Evolutionary conservation across 2,113 vertebrate species (phyloP).

Genomic region (Oncorhynchus masou): DNA sequence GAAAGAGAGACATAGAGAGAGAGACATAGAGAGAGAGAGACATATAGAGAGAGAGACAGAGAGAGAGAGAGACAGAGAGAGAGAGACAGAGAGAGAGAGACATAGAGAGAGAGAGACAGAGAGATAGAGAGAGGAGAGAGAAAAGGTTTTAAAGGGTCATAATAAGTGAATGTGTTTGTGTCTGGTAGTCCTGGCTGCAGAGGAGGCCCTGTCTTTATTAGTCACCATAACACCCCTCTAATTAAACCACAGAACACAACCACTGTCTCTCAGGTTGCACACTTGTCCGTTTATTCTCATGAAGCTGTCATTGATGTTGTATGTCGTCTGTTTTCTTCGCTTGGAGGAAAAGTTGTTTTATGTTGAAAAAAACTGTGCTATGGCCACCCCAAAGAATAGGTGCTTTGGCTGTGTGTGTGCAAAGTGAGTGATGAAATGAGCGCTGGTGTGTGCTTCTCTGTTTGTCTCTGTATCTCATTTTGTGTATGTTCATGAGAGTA

Average conservation of each 20-base stretch:
- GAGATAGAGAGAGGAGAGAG: neutral
- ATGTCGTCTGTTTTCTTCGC: constrained; percentile 13
- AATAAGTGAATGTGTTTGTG: too few species aligned
- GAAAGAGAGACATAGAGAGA: too few species aligned
- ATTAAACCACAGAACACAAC: too few species aligned
- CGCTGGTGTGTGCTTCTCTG: neutral
- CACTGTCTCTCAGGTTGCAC: constrained; percentile 1
- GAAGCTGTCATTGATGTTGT: constrained; percentile 24
- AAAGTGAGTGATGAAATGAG: too few species aligned
- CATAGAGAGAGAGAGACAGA: neutral
- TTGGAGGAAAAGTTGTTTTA: too few species aligned
- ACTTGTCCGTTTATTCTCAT: constrained; percentile 10
- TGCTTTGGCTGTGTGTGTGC: too few species aligned
- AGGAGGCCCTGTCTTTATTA: too few species aligned
- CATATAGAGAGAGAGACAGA: neutral
- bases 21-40: too few species aligned
- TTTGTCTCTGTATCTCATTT: constrained; percentile 5
- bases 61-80: neutral
- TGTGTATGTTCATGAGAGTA: neutral
- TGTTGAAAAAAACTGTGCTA: too few species aligned
- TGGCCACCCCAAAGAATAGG: too few species aligned
- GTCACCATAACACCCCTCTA: too few species aligned
- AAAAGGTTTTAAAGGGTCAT: neutral
- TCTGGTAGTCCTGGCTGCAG: too few species aligned
- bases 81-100: constrained; percentile 11